These are phyloP conservation scores for Triplophysa rosa DNA, from an alignment of 2,113 vertebrate genomes.

Conservation along the genomic window DNA sequence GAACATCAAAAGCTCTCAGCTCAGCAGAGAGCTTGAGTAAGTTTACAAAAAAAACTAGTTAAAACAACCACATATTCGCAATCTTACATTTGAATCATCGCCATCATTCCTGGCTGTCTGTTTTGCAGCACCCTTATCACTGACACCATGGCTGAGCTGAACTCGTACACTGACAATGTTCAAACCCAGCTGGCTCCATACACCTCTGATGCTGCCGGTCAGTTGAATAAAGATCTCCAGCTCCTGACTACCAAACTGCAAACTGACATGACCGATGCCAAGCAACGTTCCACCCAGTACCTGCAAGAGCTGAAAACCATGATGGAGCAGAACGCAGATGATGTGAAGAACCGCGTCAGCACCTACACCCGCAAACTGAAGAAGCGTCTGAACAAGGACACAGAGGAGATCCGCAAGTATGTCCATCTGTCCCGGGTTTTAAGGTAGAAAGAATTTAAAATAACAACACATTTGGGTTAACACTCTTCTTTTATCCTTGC, in stretches of 20 bases:
- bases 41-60: slow-evolving; percentile 43
- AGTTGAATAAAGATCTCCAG: slow-evolving; percentile 70
- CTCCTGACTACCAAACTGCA: slow-evolving; percentile 71
- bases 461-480: not conserved
- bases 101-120: not conserved
- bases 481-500: not conserved
- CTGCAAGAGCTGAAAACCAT: slow-evolving; percentile 71
- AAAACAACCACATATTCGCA: not conserved
- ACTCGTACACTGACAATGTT: slow-evolving; percentile 64
- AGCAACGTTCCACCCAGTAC: slow-evolving; percentile 70
- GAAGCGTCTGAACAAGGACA: slow-evolving; percentile 79
- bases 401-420: slow-evolving; percentile 73
- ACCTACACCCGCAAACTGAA: slow-evolving; percentile 76
- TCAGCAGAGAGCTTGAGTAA: slow-evolving; percentile 79
- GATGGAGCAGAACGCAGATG: slow-evolving; percentile 72
- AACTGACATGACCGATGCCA: slow-evolving; percentile 77
- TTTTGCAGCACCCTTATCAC: slow-evolving; percentile 75
- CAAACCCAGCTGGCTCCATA: slow-evolving; percentile 70
- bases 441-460: not conserved
- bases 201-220: slow-evolving; percentile 54
- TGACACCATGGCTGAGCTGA: slow-evolving; percentile 75
- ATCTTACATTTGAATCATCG: not conserved
- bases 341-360: slow-evolving; percentile 64
- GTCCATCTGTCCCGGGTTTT: slow-evolving; percentile 36
- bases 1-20: slow-evolving; percentile 69